Conservation (phyloP, 2,113 vertebrate genomes). For the Etheostoma spectabile region DNA sequence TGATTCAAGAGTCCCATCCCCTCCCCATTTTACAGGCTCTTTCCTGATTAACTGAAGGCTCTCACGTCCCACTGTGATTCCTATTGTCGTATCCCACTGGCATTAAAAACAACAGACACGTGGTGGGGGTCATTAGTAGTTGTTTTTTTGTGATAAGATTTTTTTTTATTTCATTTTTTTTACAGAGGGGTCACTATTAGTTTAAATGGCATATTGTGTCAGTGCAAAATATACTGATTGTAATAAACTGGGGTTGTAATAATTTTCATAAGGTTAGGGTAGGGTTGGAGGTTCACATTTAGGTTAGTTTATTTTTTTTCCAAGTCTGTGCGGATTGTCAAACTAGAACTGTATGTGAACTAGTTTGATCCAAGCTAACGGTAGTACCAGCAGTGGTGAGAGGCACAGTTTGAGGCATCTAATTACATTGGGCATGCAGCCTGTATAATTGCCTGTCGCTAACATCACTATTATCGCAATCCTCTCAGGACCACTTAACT, state of each 20-base stretch:
- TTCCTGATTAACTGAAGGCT: slow-evolving; percentile 33
- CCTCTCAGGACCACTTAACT: slow-evolving; percentile 54
- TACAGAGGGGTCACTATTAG: slow-evolving; percentile 4
- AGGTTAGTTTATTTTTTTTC: neutral
- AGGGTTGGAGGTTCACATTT: neutral
- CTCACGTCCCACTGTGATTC: slow-evolving; percentile 5
- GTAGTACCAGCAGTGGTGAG: neutral
- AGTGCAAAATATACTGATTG: neutral
- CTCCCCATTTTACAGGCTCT: slow-evolving; percentile 4
- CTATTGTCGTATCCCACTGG: slow-evolving; percentile 19
- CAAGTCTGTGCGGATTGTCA: neutral
- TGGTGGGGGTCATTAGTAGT: too few species aligned
- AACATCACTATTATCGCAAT: slow-evolving; percentile 48
- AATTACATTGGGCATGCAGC: slow-evolving; percentile 18
- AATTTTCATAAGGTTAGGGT: neutral
- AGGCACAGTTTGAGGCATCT: slow-evolving; percentile 12
- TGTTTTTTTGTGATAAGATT: too few species aligned
- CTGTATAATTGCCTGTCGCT: slow-evolving; percentile 47
- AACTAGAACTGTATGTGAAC: neutral
- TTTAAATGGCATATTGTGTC: slow-evolving; percentile 19
- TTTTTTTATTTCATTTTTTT: too few species aligned
- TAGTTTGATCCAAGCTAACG: neutral
- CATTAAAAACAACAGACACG: slow-evolving; percentile 36
- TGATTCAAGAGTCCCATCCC: slow-evolving; percentile 33
- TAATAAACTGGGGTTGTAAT: neutral